Base-by-base conservation (phyloP, 1,140 invertebrate species). In the Pogonus chalceus region DNA sequence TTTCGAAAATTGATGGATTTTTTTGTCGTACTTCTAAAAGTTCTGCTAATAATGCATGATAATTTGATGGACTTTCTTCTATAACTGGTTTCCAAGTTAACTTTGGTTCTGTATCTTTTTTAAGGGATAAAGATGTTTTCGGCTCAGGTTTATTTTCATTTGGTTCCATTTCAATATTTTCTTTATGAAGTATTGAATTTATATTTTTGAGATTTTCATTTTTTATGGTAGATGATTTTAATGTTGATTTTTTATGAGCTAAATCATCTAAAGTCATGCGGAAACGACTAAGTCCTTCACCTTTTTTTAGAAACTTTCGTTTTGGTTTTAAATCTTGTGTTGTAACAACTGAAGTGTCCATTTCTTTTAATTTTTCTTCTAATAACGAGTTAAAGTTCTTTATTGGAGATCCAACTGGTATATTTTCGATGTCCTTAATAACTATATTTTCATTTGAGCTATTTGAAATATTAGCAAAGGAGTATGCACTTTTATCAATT, bases 241-340 rank as follows among this genome's bases (percentile, higher is more conserved):
- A 10, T 31, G 10, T 24, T 37, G 57, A 51, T 53, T 57, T 54
- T 48, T 56, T 49, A 9, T 57, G 51, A 9, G 7, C 1, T 16
- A 51, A 26, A 53, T 60, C 59, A 16, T 46, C 56, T 20, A 51
- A 50, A 22, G 52, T 57, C 60, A 68, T 58, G 14, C 57, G 57
- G 59, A 60, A 69, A 14, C 66, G 56, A 22, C 52, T 52, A 20
- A 68, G 50, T 12, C 68, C 68, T 24, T 59, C 10, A 4, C 68
- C 68, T 52, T 63, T 62, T 54, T 55, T 63, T 24, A 69, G 56
- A 60, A 63, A 69, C 1, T 64, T 63, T 46, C 54, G 51, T 53
- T 68, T 69, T 0, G 59, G 61, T 52, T 65, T 63, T 22, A 24
- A 24, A 49, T 26, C 12, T 37, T 54, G 21, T 31, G 20, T 21